phyloP scores from a whole-genome alignment of 1,140 invertebrate species.

The Ceratitis capitata region DNA sequence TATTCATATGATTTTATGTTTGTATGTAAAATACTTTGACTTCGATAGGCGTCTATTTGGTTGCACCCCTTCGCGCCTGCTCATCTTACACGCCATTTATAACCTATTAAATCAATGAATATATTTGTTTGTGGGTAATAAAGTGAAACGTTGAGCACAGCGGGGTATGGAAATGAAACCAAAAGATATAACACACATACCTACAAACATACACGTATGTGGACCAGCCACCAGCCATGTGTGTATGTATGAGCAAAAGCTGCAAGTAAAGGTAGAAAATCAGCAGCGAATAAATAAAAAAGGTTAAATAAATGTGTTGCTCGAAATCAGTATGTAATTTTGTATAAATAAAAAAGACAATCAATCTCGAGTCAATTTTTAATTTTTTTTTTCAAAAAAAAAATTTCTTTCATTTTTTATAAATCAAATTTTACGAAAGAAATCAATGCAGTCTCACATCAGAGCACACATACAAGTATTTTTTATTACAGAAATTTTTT shows the following conservation, averaged over 20 bases:
- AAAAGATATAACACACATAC: not conserved
- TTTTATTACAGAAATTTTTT: not conserved
- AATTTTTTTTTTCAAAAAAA: not conserved
- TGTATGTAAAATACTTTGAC: no score
- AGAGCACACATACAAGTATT: not conserved
- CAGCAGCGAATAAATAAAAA: not conserved
- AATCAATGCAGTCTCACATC: not conserved
- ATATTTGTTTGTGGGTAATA: slow-evolving; percentile 28
- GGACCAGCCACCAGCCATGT: not conserved
- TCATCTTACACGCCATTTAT: slow-evolving; percentile 35
- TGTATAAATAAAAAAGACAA: slow-evolving; percentile 33
- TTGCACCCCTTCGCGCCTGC: slow-evolving; percentile 21
- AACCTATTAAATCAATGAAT: slow-evolving; percentile 36
- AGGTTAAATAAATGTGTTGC: not conserved
- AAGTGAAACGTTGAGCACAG: slow-evolving; percentile 15
- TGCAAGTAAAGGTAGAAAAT: not conserved
- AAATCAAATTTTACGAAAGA: not conserved
- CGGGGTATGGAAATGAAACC: slow-evolving; percentile 4
- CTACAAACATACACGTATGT: not conserved
- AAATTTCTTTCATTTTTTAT: not conserved
- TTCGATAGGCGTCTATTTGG: slow-evolving; percentile 16
- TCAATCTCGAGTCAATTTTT: slow-evolving; percentile 17
- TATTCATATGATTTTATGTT: not conserved
- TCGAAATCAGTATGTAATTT: slow-evolving; percentile 17
- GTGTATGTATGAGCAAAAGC: not conserved